Percentiles rank a stretch among this genome's conserved stretches.
phyloP scores from a whole-genome alignment of 2,888 invertebrate genomes.

The Spialia ferax region DNA sequence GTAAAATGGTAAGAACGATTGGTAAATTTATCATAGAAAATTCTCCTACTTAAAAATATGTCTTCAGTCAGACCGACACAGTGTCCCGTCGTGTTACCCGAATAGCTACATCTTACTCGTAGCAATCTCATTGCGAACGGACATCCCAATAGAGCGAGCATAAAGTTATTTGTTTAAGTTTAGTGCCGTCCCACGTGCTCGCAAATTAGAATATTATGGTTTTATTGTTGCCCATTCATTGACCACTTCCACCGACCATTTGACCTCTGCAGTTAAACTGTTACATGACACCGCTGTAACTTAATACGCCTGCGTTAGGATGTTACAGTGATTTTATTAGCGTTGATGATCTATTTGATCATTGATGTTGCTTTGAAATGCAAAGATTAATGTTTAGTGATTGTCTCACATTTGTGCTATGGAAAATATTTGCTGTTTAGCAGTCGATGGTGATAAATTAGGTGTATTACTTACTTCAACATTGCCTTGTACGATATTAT shows the following conservation, averaged over 20 bases:
- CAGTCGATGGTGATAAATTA: no score
- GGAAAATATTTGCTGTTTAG: no score
- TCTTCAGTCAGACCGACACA: neutral
- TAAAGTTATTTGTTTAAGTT: constrained; percentile 86
- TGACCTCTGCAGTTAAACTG: constrained; percentile 51
- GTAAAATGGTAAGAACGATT: no score
- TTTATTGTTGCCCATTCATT: constrained; percentile 72
- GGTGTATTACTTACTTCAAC: no score
- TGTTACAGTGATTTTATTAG: constrained; percentile 37
- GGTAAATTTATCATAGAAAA: no score
- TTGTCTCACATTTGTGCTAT: neutral
- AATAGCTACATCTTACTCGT: constrained; percentile 17
- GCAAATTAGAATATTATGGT: constrained; percentile 73
- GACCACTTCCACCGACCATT: constrained; percentile 62
- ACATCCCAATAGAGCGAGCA: constrained; percentile 82
- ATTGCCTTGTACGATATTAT: no score
- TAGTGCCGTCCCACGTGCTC: constrained; percentile 78
- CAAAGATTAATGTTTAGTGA: constrained; percentile 1
- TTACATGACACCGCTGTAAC: constrained; percentile 49
- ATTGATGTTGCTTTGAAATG: neutral
- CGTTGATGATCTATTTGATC: constrained; percentile 20
- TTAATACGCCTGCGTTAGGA: constrained; percentile 45
- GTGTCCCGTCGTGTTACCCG: neutral
- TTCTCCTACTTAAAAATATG: neutral
- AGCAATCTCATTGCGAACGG: constrained; percentile 63